Evolutionary conservation across 1,140 invertebrate genomes (phyloP), one percentile per base, ranked within the genome.

Genomic region (Antheraea pernyi): DNA sequence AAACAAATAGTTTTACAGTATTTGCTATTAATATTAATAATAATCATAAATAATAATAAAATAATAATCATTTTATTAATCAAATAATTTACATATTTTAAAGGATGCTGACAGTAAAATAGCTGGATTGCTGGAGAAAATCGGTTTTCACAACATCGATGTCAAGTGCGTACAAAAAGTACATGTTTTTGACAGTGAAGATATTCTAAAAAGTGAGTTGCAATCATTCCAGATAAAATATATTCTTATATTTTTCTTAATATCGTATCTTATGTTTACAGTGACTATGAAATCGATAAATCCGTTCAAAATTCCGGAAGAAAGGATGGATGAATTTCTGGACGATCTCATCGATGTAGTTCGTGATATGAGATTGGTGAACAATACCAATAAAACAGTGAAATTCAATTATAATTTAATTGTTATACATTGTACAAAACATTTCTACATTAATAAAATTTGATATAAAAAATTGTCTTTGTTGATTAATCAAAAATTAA

Each of bases 381-480:
- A 48, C 13, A 19, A 48, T 19, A 30, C 19, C 11, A 42, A 65
- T 19, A 30, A 19, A 9, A 48, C 64, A 18, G 64, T 65, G 8
- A 65, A 18, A 18, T 48, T 65, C 11, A 48, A 18, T 19, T 65
- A 65, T 19, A 65, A 65, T 42, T 42, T 65, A 10, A 18, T 65
- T 65, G 18, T 65, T 8, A 22, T 65, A 11, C 19, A 65, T 48
- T 46, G 64, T 19, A 46, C 19, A 5, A 65, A 65, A 46, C 53
- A 46, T 30, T 61, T 30, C 1, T 53, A 0, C 16, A 53, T 16
- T 16, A 53, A 53, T 53, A 53, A 53, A 53, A 53, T 16, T 53
- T 16, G 11, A n/a, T 13, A 4, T 0, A 53, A n/a, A 16, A n/a
- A 2, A 11, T 6, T 53, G 13, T 53, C 11, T n/a, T 53, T 53